A percentile compares a stretch with the other conserved stretches of the same genome.
These are phyloP conservation scores for Stratiomys singularior DNA, from an alignment of 2,888 invertebrate genomes.

Conservation along the genomic window DNA sequence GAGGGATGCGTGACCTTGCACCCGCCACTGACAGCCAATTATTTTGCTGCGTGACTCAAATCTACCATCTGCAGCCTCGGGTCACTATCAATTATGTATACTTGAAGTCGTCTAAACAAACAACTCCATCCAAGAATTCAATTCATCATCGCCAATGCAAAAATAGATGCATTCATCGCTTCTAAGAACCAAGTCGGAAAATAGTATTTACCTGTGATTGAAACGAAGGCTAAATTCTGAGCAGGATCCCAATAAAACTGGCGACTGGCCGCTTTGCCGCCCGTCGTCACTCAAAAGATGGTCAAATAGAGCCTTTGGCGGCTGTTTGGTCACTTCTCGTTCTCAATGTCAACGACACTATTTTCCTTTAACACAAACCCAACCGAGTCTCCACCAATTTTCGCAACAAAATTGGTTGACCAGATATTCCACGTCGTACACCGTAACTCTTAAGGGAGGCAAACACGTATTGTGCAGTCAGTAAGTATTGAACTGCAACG, in stretches of 20 bases:
- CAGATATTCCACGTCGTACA: background rate
- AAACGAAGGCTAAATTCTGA: slow-evolving; percentile 1
- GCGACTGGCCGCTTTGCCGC: background rate
- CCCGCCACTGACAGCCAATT: background rate
- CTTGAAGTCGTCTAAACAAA: too few relatives aligned
- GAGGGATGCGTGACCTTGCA: background rate
- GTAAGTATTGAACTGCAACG: slow-evolving; percentile 16
- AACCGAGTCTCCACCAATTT: background rate
- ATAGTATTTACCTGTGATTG: slow-evolving; percentile 5
- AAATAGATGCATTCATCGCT: background rate
- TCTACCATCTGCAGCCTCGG: background rate
- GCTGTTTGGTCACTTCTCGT: slow-evolving; percentile 1
- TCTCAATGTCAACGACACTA: slow-evolving; percentile 30
- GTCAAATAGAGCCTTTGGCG: slow-evolving; percentile 32
- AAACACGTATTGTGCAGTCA: background rate
- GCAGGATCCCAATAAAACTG: slow-evolving; percentile 22
- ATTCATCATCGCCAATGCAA: background rate
- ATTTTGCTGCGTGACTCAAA: background rate
- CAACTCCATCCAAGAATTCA: background rate
- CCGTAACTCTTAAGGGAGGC: background rate
- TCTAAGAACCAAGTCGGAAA: background rate
- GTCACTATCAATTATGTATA: background rate
- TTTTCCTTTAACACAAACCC: background rate
- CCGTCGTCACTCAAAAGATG: background rate
- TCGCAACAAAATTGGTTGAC: background rate